These are phyloP conservation scores for Anastrepha obliqua DNA, from an alignment of 1,140 invertebrate species.

Conservation along the genomic window DNA sequence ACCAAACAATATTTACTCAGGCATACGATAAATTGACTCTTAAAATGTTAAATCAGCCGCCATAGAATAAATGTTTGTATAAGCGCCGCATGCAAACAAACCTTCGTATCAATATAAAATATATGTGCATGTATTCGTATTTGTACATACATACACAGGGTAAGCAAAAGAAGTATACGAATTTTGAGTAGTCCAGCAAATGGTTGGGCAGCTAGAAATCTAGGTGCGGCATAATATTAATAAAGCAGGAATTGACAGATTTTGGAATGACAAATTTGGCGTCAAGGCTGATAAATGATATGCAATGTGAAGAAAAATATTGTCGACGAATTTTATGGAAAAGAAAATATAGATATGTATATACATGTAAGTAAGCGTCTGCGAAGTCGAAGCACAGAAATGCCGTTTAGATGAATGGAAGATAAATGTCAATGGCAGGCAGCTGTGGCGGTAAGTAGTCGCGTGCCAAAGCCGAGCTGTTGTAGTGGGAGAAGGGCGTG, in stretches of 20 bases:
- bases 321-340: constrained; percentile 58
- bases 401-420: constrained; percentile 57
- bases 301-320: constrained; percentile 70
- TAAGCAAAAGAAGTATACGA: neutral
- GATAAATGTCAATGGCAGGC: constrained; percentile 9
- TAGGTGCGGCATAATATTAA: constrained; percentile 68
- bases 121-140: neutral
- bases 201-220: constrained; percentile 54
- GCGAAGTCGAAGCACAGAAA: neutral
- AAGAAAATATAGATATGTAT: neutral
- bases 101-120: neutral
- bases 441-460: constrained; percentile 58
- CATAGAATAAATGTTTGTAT: constrained; percentile 42
- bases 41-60: constrained; percentile 47
- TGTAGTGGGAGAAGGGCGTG: neutral
- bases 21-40: constrained; percentile 49
- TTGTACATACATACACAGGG: neutral
- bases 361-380: neutral
- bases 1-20: constrained; percentile 28
- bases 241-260: constrained; percentile 73
- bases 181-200: neutral
- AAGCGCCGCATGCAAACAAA: neutral
- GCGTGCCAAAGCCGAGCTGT: constrained; percentile 59
- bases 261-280: constrained; percentile 72
- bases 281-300: constrained; percentile 72